Conservation (phyloP, 2,888 invertebrate species). For the Spicauda simplicius region DNA sequence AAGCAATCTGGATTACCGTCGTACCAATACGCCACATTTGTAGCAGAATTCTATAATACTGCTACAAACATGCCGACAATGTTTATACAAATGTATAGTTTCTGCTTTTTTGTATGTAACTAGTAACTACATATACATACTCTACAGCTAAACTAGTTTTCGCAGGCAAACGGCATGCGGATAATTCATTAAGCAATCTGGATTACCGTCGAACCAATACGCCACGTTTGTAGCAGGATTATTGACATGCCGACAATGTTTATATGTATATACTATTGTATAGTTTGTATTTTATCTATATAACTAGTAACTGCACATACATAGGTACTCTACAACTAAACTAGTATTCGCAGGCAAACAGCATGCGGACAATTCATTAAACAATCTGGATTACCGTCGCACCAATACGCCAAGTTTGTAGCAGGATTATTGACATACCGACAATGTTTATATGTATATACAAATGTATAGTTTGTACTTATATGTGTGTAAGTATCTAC, state of each 20-base stretch:
- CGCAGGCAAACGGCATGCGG: slow-evolving; percentile 24
- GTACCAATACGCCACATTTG: slow-evolving; percentile 23
- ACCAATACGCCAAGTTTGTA: slow-evolving; percentile 23
- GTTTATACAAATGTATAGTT: background rate
- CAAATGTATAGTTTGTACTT: background rate
- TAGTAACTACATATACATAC: too few species aligned
- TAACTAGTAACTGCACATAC: too few species aligned
- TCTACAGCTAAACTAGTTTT: background rate
- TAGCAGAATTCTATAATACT: slow-evolving; percentile 12
- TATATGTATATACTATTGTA: background rate
- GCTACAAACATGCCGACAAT: slow-evolving; percentile 9
- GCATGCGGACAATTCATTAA: slow-evolving; percentile 50
- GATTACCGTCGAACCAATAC: slow-evolving; percentile 44
- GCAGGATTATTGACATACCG: slow-evolving; percentile 17
- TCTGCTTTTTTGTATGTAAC: too few species aligned
- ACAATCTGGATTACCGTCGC: slow-evolving; percentile 50
- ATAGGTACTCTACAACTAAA: too few species aligned
- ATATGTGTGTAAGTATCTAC: background rate
- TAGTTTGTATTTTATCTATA: too few species aligned
- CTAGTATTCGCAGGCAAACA: slow-evolving; percentile 18
- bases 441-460: slow-evolving; percentile 6
- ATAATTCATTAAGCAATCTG: slow-evolving; percentile 55
- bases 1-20: slow-evolving; percentile 52
- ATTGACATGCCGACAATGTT: slow-evolving; percentile 23
- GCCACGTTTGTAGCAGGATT: slow-evolving; percentile 18